Evolutionary conservation across 2,113 vertebrate genomes (phyloP).

Genomic region (Chaetorhynchus papuensis): DNA sequence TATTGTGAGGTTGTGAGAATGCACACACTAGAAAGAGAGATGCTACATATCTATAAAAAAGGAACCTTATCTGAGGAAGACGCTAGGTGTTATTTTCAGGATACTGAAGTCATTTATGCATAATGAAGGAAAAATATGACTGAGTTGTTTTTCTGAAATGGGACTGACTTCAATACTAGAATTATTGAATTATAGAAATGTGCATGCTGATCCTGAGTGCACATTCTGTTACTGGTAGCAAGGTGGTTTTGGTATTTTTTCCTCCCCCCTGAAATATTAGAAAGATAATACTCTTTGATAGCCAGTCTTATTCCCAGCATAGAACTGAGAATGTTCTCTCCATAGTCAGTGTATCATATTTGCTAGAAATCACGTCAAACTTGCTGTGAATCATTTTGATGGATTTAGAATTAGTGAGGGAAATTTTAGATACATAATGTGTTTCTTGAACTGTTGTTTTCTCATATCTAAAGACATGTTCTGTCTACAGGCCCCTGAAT

Average conservation of each 20-base stretch:
- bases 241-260: rapidly evolving
- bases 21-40: background rate
- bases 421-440: background rate
- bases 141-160: background rate
- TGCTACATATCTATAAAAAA: background rate
- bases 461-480: background rate
- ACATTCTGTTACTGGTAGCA: background rate
- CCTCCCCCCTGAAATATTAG: background rate
- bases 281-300: background rate
- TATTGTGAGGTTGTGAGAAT: background rate
- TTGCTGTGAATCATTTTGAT: background rate
- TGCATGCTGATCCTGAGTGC: background rate
- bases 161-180: background rate
- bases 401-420: background rate
- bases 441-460: background rate
- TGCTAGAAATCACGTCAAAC: background rate
- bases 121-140: background rate
- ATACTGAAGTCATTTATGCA: background rate
- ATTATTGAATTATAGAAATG: background rate
- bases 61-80: background rate
- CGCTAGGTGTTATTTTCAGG: background rate
- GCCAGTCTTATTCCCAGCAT: background rate
- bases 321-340: background rate
- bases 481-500: background rate
- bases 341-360: background rate